These are phyloP conservation scores for Meliscaeva auricollis DNA, from an alignment of 2,888 invertebrate genomes.

Conservation along the genomic window DNA sequence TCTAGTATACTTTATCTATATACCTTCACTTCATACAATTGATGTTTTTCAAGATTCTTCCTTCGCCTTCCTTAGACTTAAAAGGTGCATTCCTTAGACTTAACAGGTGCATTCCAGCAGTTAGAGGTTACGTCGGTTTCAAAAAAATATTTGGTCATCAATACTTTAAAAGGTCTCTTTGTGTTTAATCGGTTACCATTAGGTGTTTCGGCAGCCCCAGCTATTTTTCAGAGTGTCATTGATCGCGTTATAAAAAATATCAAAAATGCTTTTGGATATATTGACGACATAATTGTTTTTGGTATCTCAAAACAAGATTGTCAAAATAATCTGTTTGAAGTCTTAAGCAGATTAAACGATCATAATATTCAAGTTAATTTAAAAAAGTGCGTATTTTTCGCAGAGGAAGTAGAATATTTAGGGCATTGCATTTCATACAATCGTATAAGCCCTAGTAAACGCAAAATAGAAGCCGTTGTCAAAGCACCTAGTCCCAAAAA, in stretches of 20 bases:
- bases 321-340: constrained; percentile 14
- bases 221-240: constrained; percentile 37
- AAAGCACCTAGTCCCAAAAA: constrained; percentile 30
- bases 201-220: constrained; percentile 30
- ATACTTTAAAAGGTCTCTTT: constrained; percentile 9
- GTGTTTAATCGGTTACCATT: too few relatives aligned
- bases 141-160: constrained; percentile 28
- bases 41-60: constrained; percentile 18
- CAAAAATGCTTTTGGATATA: constrained; percentile 23
- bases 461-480: constrained; percentile 24
- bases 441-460: constrained; percentile 27
- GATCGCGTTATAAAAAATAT: constrained; percentile 23
- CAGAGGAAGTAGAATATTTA: constrained; percentile 27
- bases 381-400: constrained; percentile 40
- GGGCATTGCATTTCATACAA: constrained; percentile 20
- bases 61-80: too few relatives aligned
- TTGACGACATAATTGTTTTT: constrained; percentile 30
- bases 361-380: constrained; percentile 37
- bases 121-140: constrained; percentile 4
- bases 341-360: constrained; percentile 12
- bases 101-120: constrained; percentile 22
- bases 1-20: constrained; percentile 32
- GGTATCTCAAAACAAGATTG: constrained; percentile 18
- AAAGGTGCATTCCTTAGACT: too few relatives aligned
- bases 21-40: constrained; percentile 37